Evolutionary conservation across 2,888 invertebrate genomes (phyloP).

Genomic region (Nymphalis polychloros): DNA sequence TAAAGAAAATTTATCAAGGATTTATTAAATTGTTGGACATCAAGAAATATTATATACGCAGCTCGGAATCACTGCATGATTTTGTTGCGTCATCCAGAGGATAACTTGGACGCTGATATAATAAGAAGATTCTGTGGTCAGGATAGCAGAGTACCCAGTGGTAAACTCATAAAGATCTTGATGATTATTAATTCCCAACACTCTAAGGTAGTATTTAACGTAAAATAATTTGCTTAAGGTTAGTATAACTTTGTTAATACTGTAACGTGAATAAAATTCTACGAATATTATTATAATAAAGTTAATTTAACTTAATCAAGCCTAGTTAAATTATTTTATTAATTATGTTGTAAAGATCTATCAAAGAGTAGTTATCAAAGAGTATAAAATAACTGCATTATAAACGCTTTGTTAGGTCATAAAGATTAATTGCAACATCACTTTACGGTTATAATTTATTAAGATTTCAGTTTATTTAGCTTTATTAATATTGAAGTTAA

Average conservation of each 20-base stretch:
- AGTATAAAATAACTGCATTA: slow-evolving; percentile 1
- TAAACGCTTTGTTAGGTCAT: slow-evolving; percentile 1
- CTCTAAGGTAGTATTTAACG: slow-evolving; percentile 11
- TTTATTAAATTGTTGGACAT: slow-evolving; percentile 9
- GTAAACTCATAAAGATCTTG: slow-evolving; percentile 4
- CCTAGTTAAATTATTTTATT: slow-evolving; percentile 3
- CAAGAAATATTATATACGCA: slow-evolving; percentile 10
- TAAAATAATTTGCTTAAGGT: slow-evolving; percentile 4
- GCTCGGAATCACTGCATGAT: not conserved
- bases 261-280: slow-evolving; percentile 3
- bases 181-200: slow-evolving; percentile 7
- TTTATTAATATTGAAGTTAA: slow-evolving; percentile 5
- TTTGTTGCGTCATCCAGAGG: slow-evolving; percentile 9
- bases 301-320: not conserved
- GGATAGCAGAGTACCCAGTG: slow-evolving; percentile 6
- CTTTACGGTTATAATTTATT: slow-evolving; percentile 2
- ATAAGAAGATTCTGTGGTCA: slow-evolving; percentile 10
- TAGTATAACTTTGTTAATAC: slow-evolving; percentile 10
- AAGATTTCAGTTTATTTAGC: slow-evolving; percentile 2
- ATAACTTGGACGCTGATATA: not conserved
- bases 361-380: slow-evolving; percentile 4
- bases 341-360: slow-evolving; percentile 6
- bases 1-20: not conserved
- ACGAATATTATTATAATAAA: not conserved
- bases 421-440: slow-evolving; percentile 4